Evolutionary conservation across 2,888 invertebrate species (phyloP).

Genomic region (Sycophila texana): DNA sequence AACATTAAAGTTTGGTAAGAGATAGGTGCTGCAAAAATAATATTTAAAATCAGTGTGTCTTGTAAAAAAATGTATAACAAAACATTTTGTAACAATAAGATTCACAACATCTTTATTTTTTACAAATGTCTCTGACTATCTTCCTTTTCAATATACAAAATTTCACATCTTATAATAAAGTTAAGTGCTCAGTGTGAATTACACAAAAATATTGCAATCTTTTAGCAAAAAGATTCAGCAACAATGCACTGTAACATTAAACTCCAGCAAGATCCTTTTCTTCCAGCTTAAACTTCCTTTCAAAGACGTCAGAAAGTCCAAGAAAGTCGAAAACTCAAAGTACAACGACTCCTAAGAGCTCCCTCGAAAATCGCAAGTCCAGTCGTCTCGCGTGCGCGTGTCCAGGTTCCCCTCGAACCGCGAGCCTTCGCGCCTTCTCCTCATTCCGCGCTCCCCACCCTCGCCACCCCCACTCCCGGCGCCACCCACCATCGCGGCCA

Average conservation of each 20-base stretch:
- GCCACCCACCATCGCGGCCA: neutral
- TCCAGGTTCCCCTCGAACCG: slow-evolving; percentile 4
- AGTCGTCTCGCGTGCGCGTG: slow-evolving; percentile 37
- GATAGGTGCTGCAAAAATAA: no score
- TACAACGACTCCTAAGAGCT: slow-evolving; percentile 8
- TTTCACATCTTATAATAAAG: no score
- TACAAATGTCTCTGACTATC: neutral
- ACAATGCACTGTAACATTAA: no score
- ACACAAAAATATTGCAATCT: no score
- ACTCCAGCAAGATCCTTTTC: no score
- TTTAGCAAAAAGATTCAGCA: no score
- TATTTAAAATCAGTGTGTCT: no score
- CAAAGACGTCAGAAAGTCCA: neutral
- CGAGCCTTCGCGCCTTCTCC: neutral
- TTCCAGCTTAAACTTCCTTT: no score
- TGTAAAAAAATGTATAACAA: no score
- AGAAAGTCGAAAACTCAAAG: slow-evolving; percentile 14
- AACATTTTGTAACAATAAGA: no score
- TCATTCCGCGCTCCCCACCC: neutral
- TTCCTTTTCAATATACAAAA: neutral
- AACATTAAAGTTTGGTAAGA: no score
- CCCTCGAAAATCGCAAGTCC: slow-evolving; percentile 28
- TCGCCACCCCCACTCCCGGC: neutral
- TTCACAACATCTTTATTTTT: neutral
- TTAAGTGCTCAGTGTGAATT: no score